Base-by-base conservation (phyloP, 92 coral and sea anemone genomes). In the Palythoa heliodiscus region DNA sequence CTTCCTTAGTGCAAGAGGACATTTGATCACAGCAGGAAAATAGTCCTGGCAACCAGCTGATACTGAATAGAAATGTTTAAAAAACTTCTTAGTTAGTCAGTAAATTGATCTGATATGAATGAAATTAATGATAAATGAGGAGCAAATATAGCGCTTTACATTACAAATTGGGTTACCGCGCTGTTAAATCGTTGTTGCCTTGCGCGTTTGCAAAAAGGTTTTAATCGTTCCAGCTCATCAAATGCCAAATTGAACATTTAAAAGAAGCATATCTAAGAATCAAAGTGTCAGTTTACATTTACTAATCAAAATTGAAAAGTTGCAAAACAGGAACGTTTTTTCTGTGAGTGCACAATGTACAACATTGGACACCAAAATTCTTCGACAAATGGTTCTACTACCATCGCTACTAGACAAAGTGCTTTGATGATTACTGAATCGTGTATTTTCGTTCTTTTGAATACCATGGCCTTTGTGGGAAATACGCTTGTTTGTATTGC, bases 361-460 rank as follows among this genome's bases (percentile, higher is more conserved):
- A 3, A 3, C 79, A 75, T 22, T 10, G 60, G n/a, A 52, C 79
- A 50, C 16, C 3, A n/a, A 24, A 75, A 12, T 19, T 50, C 40
- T 35, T 1, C 40, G 25, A 11, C 17, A 5, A 75, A 75, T 75
- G 79, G 39, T 50, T 52, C 79, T 19, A 53, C 60, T 12, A 14
- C 35, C 20, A 37, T 14, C 38, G 70, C 83, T 15, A 17, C 55
- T 14, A 78, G 83, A 37, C 72, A 48, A 7, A 60, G 11, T 25
- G 71, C 70, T n/a, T 78, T 78, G 71, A 39, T 78, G 38, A 23
- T 78, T n/a, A 35, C 60, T 38, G 83, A 78, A 38, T 78, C 83
- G 12, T 78, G 83, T 23, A 78, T 61, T 19, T 78, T 78, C 69
- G 16, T 38, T 5, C 35, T 78, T 13, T 16, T 39, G 39, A 63